Percentiles rank a stretch among this genome's conserved stretches.
Evolutionary conservation across 1,140 invertebrate genomes (phyloP).

Genomic region (Gonatopus flavifemur): DNA sequence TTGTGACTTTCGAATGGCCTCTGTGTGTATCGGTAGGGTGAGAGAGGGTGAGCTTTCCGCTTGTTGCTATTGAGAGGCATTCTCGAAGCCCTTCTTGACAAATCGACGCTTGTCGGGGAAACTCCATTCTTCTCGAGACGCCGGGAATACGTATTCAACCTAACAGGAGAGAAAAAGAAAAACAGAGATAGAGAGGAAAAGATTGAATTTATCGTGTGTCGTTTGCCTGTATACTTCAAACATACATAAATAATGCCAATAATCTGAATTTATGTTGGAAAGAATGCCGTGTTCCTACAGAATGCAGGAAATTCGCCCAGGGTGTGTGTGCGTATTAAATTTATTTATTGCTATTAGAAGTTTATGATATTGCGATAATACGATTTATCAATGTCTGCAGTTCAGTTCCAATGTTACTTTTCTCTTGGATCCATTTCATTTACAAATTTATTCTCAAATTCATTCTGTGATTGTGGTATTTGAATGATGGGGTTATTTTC

Average conservation of each 20-base stretch:
- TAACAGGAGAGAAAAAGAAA: too few relatives aligned
- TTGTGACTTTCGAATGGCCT: conserved; percentile 40
- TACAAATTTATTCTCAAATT: too few relatives aligned
- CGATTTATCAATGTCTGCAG: too few relatives aligned
- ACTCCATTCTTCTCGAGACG: conserved; percentile 48
- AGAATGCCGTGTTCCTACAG: conserved; percentile 5
- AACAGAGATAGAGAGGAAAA: too few relatives aligned
- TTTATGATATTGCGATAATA: too few relatives aligned
- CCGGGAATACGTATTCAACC: conserved; percentile 32
- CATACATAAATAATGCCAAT: conserved; percentile 45
- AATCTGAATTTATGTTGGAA: conserved; percentile 38
- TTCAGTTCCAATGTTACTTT: too few relatives aligned
- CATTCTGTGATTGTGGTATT: too few relatives aligned
- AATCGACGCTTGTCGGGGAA: conserved; percentile 54
- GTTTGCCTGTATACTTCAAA: conserved; percentile 33
- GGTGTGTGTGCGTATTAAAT: too few relatives aligned
- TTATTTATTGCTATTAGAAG: too few relatives aligned
- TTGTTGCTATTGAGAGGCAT: conserved; percentile 52
- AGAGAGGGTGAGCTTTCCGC: conserved; percentile 48
- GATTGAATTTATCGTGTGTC: conserved; percentile 44
- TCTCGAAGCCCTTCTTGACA: conserved; percentile 53
- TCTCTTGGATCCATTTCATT: too few relatives aligned
- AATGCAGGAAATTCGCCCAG: too few relatives aligned
- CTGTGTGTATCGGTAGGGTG: not conserved
- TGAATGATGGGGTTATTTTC: too few relatives aligned